Base-by-base conservation (phyloP, 92 coral and sea anemone species). In the Parazoanthus atlanticus region DNA sequence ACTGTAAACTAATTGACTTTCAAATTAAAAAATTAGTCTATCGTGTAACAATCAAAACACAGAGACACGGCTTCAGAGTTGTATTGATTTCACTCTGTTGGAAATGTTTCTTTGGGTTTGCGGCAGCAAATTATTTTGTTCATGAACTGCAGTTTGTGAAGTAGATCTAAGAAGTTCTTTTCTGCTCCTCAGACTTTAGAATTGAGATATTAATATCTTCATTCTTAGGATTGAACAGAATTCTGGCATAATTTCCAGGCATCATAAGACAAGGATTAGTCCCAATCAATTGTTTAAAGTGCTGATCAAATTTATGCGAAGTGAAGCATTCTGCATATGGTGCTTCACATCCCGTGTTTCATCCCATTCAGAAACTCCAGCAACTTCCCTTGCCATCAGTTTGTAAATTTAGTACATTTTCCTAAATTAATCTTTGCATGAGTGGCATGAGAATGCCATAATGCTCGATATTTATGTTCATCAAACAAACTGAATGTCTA, bases 211-310 rank as follows among this genome's bases (percentile, higher is more conserved):
- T 76, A 46, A 80, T 46, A 9, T 43, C 41, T 31, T 74, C 91
- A 74, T 89, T 89, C 72, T 89, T 41, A 30, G 76, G 41, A 30
- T 64, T 56, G 38, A 88, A 88, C 47, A 89, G 40, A 89, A 84
- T 75, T 74, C 88, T 82, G 23, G 88, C 91, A 89, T 89, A 83
- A 75, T 89, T 89, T 23, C 88, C 91, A 46, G 91, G 89, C 88
- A 84, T 72, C 91, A 89, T 89, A 12, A 89, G 21, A 33, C 84
- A 89, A 3, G 91, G 85, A 43, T 89, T 89, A 30, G 83, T 89
- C 30, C 78, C 85, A 84, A 89, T 89, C n/a, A 71, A 74, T 29
- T 36, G 19, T 61, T 89, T 89, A 8, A 29, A 73, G 23, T 89
- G 92, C 11, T 9, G 17, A 29, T 89, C 76, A 13, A 85, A 33